Conservation (phyloP, 2,888 invertebrate species). For the Melipona beecheii region DNA sequence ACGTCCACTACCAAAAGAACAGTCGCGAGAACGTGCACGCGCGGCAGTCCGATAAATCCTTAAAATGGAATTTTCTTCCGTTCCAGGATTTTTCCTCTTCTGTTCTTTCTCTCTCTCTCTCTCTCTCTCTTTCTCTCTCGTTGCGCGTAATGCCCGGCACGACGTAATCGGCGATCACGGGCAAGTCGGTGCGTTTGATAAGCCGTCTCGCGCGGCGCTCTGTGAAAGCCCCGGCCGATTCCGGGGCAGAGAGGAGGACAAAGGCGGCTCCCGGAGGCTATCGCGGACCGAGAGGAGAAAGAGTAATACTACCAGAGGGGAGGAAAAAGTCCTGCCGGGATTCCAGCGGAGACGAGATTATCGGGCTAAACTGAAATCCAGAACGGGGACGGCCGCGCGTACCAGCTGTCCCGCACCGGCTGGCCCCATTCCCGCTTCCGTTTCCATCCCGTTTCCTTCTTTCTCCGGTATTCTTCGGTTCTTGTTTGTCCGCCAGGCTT, state of each 20-base stretch:
- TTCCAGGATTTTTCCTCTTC: not conserved
- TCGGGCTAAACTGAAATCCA: slow-evolving; percentile 73
- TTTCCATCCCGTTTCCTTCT: slow-evolving; percentile 2
- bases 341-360: slow-evolving; percentile 64
- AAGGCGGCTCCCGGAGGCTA: slow-evolving; percentile 11
- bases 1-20: no score
- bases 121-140: slow-evolving; percentile 24
- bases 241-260: slow-evolving; percentile 8
- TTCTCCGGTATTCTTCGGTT: not conserved
- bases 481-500: slow-evolving; percentile 14
- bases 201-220: slow-evolving; percentile 58
- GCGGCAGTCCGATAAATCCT: slow-evolving; percentile 32
- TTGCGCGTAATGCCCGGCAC: slow-evolving; percentile 40
- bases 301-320: slow-evolving; percentile 47
- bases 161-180: slow-evolving; percentile 74
- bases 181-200: slow-evolving; percentile 69
- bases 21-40: not conserved
- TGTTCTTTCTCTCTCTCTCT: slow-evolving; percentile 5
- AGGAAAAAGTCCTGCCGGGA: slow-evolving; percentile 56
- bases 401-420: slow-evolving; percentile 43
- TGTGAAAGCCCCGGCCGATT: slow-evolving; percentile 40
- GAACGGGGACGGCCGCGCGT: slow-evolving; percentile 56
- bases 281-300: slow-evolving; percentile 33
- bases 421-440: slow-evolving; percentile 53
- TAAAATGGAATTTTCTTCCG: slow-evolving; percentile 33